Base-by-base conservation (phyloP, 2,113 vertebrate genomes). In the Ptilorrhoa leucosticta region DNA sequence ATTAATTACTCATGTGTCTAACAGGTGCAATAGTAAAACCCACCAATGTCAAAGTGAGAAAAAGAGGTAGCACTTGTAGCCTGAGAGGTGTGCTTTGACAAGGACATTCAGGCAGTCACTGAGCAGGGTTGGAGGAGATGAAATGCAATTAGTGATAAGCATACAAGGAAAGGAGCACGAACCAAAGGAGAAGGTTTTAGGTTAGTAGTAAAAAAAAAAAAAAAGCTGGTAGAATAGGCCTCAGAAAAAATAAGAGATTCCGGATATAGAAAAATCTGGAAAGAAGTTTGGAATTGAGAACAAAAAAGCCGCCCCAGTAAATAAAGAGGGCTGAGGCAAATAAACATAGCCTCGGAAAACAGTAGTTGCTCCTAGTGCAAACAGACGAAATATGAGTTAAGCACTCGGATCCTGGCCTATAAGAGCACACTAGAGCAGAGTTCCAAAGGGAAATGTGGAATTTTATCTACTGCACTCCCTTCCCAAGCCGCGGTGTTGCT, bases 401-500 rank as follows among this genome's bases (percentile, higher is more conserved):
- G 40, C 3, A 11, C 16, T 72, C 8, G 0, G 12, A 48, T 57
- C 27, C 23, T 11, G 6, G 35, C 20, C 45, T 48, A 13, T 24
- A 51, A 60, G 14, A 63, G 24, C 3, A 2, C 44, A 10, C 7
- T 11, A 24, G 3, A 47, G 15, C 30, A 15, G 37, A 61, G 44
- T 50, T 42, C 20, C 65, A 23, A 35, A n/a, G 8, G 4, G 11
- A n/a, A n/a, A n/a, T n/a, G n/a, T n/a, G n/a, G n/a, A n/a, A n/a
- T n/a, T n/a, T n/a, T n/a, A 15, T 9, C 35, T 30, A 4, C 11
- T 1, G 11, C 44, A 12, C 33, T 47, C 16, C 24, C 23, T 26
- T 23, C 28, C 10, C 10, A 8, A 40, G 68, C 1, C 0, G 7
- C 33, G 24, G 18, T 2, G 30, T 1, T 44, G 27, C 11, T 64